phyloP scores from a whole-genome alignment of 2,113 vertebrate genomes.

The Atlantisia rogersi region DNA sequence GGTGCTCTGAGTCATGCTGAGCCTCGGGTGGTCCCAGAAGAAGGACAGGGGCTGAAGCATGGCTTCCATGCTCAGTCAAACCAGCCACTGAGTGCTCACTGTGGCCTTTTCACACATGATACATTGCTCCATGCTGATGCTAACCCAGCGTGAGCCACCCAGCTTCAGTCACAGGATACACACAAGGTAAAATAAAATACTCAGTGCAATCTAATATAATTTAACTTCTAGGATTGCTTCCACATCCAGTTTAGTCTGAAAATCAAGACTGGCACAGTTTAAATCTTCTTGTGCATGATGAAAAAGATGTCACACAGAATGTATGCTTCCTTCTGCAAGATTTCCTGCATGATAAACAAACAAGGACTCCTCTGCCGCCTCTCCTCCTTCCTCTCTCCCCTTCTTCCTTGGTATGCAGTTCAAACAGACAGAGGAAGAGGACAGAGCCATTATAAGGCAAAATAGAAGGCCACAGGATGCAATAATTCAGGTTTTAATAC shows the following conservation, averaged over 20 bases:
- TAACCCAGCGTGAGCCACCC: background rate
- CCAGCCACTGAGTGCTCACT: background rate
- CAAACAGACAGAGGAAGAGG: background rate
- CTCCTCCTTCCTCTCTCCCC: background rate
- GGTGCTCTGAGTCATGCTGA: fast-evolving
- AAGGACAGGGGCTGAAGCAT: background rate
- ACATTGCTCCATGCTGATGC: fast-evolving
- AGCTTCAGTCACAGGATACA: background rate
- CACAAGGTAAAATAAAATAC: background rate
- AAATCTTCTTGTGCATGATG: background rate
- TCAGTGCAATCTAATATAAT: background rate
- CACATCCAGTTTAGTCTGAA: constrained; percentile 11
- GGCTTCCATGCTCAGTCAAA: background rate
- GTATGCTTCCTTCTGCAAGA: background rate
- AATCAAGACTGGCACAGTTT: background rate
- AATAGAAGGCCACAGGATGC: background rate
- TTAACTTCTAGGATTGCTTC: background rate
- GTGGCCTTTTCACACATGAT: fast-evolving
- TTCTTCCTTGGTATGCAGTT: background rate
- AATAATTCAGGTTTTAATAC: background rate
- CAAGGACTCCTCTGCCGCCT: fast-evolving
- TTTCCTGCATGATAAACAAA: background rate
- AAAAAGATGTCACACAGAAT: background rate
- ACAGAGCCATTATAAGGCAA: background rate
- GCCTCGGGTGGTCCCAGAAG: background rate